Conservation (phyloP, 2,797 vertebrate genomes). For the Remorina albescens region DNA sequence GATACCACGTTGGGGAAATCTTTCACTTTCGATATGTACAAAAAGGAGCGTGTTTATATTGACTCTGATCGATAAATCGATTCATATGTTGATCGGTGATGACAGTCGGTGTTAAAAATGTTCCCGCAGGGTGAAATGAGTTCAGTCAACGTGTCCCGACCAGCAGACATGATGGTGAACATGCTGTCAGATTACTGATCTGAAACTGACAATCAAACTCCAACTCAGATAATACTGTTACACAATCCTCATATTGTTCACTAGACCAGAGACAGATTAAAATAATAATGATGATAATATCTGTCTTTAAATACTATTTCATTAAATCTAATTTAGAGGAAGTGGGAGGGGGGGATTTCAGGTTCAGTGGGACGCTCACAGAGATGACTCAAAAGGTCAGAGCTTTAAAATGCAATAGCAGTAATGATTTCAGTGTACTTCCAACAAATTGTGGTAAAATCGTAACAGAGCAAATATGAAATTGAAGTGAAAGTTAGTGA, state of each 20-base stretch:
- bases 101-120: too few relatives aligned
- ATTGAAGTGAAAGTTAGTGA: not conserved
- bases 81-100: too few relatives aligned
- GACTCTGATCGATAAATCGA: too few relatives aligned
- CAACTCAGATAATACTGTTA: fast-evolving
- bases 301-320: too few relatives aligned
- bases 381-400: not conserved
- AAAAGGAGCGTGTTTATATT: too few relatives aligned
- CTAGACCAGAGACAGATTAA: not conserved
- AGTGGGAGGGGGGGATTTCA: not conserved
- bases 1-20: too few relatives aligned
- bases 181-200: not conserved
- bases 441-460: not conserved
- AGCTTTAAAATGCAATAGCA: not conserved
- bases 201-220: not conserved
- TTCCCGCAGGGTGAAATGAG: too few relatives aligned
- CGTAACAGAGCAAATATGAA: not conserved
- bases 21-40: too few relatives aligned
- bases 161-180: too few relatives aligned
- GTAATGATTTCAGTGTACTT: not conserved
- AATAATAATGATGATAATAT: not conserved
- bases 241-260: too few relatives aligned
- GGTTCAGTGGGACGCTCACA: not conserved
- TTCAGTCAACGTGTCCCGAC: not conserved
- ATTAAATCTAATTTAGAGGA: too few relatives aligned